Evolutionary conservation across 1,140 invertebrate genomes (phyloP), one percentile per base, ranked within the genome.

Genomic region (Phthorimaea operculella): DNA sequence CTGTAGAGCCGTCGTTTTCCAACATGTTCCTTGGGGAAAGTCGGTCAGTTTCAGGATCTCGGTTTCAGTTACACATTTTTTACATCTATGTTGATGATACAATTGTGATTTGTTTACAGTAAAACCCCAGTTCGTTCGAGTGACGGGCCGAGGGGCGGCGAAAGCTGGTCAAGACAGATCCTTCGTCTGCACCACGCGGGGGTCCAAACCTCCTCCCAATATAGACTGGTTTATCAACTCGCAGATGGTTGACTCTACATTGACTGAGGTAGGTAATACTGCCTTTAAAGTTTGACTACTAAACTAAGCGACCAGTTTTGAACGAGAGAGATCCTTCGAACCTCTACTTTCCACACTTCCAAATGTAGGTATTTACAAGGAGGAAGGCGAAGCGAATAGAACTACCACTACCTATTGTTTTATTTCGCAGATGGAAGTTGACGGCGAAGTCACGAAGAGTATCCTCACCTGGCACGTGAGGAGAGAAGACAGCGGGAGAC

Each of bases 401-500:
- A n/a, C n/a, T n/a, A n/a, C n/a, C n/a, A n/a, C n/a, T n/a, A 42
- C 11, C 8, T 9, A 14, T 42, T 42, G 14, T 4, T 42, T 28
- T 28, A 39, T 47, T 34, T 33, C 21, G 21, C 58, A 83, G 80
- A 63, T 78, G 54, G 81, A 84, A 55, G 78, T 84, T 12, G 79
- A 81, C 14, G 76, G 81, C 1, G 77, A 82, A 6, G 62, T 81
- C 1, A 84, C 75, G 1, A 76, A 68, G 36, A 84, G 81, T 55
- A 62, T 79, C 1, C 59, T 84, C 9, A 77, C 81, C 0, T 82
- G 78, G 81, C 65, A 74, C 0, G 66, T 81, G 18, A 63, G 78
- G 33, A 68, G 81, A 56, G 79, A 84, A 54, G 83, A 97, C 79
- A 93, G 95, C 68, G 93, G 92, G 17, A 93, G 93, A 62, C 89